A percentile compares a stretch with the other conserved stretches of the same genome.
Conservation (phyloP, 2,888 invertebrate species). For the Eucera pruinosa region DNA sequence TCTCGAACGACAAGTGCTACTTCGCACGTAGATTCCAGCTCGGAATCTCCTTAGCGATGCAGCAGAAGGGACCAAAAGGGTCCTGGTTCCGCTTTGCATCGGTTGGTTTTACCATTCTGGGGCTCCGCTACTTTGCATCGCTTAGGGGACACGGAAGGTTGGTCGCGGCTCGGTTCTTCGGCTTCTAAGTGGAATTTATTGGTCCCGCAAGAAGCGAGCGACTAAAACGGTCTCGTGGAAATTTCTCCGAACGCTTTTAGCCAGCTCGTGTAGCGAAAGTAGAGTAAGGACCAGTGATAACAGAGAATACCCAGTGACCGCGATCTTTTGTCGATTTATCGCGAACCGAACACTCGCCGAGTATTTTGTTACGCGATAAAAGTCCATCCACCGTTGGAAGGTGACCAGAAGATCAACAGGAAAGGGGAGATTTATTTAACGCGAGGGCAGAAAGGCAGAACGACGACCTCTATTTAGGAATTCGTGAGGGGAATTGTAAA, state of each 20-base stretch:
- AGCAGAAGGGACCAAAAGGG: conserved; percentile 3
- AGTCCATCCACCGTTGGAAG: conserved; percentile 5
- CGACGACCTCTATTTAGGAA: background rate
- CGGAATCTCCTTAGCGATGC: conserved; percentile 68
- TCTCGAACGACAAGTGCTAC: conserved; percentile 59
- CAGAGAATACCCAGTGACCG: conserved; percentile 3
- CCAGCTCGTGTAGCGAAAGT: background rate
- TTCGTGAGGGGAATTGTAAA: background rate
- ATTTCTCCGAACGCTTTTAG: background rate
- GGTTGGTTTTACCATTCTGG: conserved; percentile 38
- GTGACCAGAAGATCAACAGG: conserved; percentile 36
- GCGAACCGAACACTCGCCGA: background rate
- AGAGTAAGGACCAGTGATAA: background rate
- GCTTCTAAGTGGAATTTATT: conserved; percentile 67
- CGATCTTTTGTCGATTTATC: background rate
- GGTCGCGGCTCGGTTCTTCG: conserved; percentile 29
- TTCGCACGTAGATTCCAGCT: conserved; percentile 71
- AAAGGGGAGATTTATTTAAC: background rate
- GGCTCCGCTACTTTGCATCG: conserved; percentile 60
- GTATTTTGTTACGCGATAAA: conserved; percentile 24
- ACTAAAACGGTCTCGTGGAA: background rate
- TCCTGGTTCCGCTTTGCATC: conserved; percentile 64
- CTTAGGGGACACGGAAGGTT: conserved; percentile 36
- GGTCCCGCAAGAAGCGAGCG: conserved; percentile 39
- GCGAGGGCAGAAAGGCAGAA: too few species aligned